A percentile compares a stretch with the other conserved stretches of the same genome.
Conservation (phyloP, 2,113 vertebrate species). For the Theristicus caerulescens region DNA sequence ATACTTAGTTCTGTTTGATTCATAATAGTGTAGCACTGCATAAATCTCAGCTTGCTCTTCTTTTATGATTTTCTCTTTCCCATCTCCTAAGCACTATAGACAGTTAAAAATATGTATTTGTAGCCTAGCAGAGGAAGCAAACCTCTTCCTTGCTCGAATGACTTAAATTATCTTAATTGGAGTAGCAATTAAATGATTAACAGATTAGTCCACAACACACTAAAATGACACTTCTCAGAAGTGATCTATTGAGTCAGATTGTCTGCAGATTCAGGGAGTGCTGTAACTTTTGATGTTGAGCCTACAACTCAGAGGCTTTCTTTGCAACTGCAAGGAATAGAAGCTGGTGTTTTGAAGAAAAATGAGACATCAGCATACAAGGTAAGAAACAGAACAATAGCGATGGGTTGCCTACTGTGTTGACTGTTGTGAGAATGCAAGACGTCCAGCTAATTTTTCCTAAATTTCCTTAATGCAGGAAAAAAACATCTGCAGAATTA, state of each 20-base stretch:
- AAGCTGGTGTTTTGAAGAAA: background rate
- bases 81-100: background rate
- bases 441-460: background rate
- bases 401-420: background rate
- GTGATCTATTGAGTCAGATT: background rate
- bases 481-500: background rate
- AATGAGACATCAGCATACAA: background rate
- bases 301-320: background rate
- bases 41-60: background rate
- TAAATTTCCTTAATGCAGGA: background rate
- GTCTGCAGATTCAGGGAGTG: background rate
- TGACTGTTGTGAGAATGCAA: background rate
- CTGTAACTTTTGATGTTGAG: background rate
- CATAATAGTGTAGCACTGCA: background rate
- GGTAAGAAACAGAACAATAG: background rate
- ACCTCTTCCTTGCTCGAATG: background rate
- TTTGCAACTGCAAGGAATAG: background rate
- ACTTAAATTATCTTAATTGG: slow-evolving; percentile 4
- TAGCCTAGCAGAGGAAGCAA: background rate
- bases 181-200: slow-evolving; percentile 16
- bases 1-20: background rate
- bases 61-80: background rate
- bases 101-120: background rate
- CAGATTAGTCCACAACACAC: background rate
- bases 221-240: background rate